A percentile compares a stretch with the other conserved stretches of the same genome.
Evolutionary conservation across 2,113 vertebrate genomes (phyloP).

Genomic region (Phrynocephalus versicolor): DNA sequence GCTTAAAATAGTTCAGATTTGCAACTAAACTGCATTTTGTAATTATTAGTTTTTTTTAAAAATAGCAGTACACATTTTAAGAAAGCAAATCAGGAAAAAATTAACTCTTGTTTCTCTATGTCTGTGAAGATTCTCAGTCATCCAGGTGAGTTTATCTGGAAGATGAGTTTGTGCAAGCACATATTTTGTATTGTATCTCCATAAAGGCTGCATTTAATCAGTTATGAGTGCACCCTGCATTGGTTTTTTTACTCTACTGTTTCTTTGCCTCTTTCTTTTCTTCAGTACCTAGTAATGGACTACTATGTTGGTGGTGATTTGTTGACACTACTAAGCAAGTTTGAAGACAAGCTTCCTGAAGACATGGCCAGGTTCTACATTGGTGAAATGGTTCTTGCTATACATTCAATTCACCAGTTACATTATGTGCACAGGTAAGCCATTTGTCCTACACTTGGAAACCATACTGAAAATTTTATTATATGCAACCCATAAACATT

Average conservation of each 20-base stretch:
- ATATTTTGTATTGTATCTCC: neutral
- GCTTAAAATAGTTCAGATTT: slow-evolving; percentile 8
- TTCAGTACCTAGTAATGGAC: slow-evolving; percentile 97
- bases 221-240: neutral
- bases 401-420: slow-evolving; percentile 95
- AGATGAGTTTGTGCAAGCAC: neutral
- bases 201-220: neutral
- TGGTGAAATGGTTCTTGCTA: slow-evolving; percentile 96
- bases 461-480: neutral
- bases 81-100: neutral
- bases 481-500: neutral
- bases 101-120: too few species aligned
- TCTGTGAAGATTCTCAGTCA: too few species aligned
- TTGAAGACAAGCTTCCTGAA: slow-evolving; percentile 95
- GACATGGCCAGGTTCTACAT: slow-evolving; percentile 97
- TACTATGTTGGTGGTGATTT: slow-evolving; percentile 98
- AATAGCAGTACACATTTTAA: slow-evolving; percentile 3
- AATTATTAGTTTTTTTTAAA: neutral
- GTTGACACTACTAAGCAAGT: slow-evolving; percentile 96
- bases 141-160: too few species aligned
- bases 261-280: neutral
- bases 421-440: slow-evolving; percentile 93
- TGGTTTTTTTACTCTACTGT: slow-evolving; percentile 4
- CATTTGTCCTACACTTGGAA: neutral
- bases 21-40: neutral